Base-by-base conservation (phyloP, 1,140 invertebrate genomes). In the Zaprionus taronus region DNA sequence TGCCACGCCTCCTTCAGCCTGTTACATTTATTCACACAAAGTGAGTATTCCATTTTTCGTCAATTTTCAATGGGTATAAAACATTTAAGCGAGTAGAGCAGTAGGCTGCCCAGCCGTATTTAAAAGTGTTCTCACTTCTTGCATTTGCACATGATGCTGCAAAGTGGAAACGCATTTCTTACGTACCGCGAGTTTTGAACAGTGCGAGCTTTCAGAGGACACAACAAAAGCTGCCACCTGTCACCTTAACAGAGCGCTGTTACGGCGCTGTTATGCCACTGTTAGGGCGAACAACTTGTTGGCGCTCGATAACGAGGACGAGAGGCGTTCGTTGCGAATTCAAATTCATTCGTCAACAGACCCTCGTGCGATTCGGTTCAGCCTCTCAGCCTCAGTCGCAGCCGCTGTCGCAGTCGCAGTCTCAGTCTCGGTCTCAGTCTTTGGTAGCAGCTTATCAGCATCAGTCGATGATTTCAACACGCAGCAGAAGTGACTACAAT, bases 351-450 rank as follows among this genome's bases (percentile, higher is more conserved):
- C 83, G 79, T 86, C 83, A 80, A 86, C 77, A 86, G 76, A 86
- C 79, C 72, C 72, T 82, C 79, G 83, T 86, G 83, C 83, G 83
- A 69, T 86, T 77, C 83, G 83, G 83, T 87, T 77, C 77, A 87
- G 77, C 66, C 56, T 51, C 47, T 47, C 41, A 22, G 31, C 31
- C 41, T 69, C 60, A 70, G 71, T 56, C 65, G 58, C 67, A 17
- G 24, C 24, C 47, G 1, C 24, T 17, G 31, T 36, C 47, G 1
- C 24, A 31, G 31, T 11, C 11, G 49, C 24, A 34, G 31, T 34
- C 31, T 34, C 31, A 9, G 9, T 34, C 9, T 34, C 31, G 9
- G 31, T 3, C 47, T 34, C n/a, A 51, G 41, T 24, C 38, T 49
- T 47, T 22, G 26, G 28, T 24, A 68, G 17, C 55, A 24, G 38